Conservation (phyloP, 2,113 vertebrate genomes). For the Salvelinus alpinus region DNA sequence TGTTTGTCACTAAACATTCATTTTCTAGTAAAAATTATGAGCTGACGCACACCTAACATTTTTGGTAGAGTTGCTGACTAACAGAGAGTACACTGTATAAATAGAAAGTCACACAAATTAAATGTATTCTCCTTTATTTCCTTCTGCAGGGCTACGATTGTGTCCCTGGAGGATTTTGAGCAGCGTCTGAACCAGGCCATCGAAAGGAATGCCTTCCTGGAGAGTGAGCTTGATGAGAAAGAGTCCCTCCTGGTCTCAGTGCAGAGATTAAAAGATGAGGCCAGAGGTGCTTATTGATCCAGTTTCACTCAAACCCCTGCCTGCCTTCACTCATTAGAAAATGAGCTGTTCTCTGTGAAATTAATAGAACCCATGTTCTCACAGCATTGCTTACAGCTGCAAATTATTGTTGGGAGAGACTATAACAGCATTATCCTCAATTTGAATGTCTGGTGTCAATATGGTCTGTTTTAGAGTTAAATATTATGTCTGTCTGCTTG, state of each 20-base stretch:
- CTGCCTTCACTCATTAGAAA: not conserved
- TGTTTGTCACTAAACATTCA: not conserved
- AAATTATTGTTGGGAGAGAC: too few species aligned
- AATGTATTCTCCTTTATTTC: not conserved
- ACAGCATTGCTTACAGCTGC: not conserved
- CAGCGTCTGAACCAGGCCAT: constrained; percentile 97
- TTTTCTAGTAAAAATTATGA: too few species aligned
- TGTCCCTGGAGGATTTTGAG: constrained; percentile 97
- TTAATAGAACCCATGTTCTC: constrained; percentile 4
- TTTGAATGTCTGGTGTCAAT: too few species aligned
- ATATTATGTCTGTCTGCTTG: not conserved
- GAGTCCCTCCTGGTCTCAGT: constrained; percentile 94
- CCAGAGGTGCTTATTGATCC: constrained; percentile 80
- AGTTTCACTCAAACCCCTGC: not conserved
- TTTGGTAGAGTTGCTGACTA: not conserved
- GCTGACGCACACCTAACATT: too few species aligned
- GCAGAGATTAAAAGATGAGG: constrained; percentile 96
- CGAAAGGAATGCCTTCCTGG: constrained; percentile 96
- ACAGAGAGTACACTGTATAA: not conserved
- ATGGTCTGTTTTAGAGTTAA: too few species aligned
- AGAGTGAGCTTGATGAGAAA: constrained; percentile 98
- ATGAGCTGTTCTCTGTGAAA: not conserved
- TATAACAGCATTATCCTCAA: too few species aligned
- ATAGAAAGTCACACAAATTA: not conserved
- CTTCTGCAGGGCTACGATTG: constrained; percentile 86